A percentile compares a stretch with the other conserved stretches of the same genome.
phyloP scores from a whole-genome alignment of 2,797 vertebrate species.

The Galaxias olidus region DNA sequence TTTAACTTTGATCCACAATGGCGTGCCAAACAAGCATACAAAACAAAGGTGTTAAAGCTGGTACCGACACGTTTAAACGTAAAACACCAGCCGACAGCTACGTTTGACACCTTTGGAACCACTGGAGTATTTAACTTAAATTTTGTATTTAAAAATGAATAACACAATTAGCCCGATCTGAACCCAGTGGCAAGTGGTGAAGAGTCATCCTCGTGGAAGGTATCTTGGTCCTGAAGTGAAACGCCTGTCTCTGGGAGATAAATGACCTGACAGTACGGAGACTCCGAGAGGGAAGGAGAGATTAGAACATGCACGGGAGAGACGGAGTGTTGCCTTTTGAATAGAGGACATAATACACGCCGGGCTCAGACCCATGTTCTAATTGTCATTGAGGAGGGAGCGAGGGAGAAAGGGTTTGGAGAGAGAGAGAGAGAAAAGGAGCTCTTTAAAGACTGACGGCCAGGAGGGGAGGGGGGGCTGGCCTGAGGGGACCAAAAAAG shows the following conservation, averaged over 20 bases:
- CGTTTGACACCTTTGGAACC: no score
- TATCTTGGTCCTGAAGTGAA: constrained; percentile 43
- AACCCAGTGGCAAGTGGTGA: no score
- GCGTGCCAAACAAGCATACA: no score
- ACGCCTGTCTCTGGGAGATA: constrained; percentile 52
- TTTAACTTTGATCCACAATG: no score
- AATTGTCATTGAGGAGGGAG: constrained; percentile 33
- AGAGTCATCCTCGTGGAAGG: constrained; percentile 10
- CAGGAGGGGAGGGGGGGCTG: not conserved
- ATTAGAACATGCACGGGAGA: constrained; percentile 46
- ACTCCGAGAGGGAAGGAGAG: constrained; percentile 25
- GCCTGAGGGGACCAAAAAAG: constrained; percentile 26
- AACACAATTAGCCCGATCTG: no score
- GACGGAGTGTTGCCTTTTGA: constrained; percentile 34
- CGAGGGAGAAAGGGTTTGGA: constrained; percentile 14
- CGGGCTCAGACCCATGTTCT: constrained; percentile 34
- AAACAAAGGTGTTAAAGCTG: no score
- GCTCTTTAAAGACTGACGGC: constrained; percentile 27
- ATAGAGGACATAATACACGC: constrained; percentile 54
- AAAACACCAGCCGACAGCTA: no score
- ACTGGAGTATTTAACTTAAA: no score
- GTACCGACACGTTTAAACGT: no score
- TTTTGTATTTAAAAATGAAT: no score
- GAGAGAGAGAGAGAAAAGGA: constrained; percentile 16
- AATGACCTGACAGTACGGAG: constrained; percentile 54